These are phyloP conservation scores for Allygus modestus DNA, from an alignment of 2,888 invertebrate species.

Conservation along the genomic window DNA sequence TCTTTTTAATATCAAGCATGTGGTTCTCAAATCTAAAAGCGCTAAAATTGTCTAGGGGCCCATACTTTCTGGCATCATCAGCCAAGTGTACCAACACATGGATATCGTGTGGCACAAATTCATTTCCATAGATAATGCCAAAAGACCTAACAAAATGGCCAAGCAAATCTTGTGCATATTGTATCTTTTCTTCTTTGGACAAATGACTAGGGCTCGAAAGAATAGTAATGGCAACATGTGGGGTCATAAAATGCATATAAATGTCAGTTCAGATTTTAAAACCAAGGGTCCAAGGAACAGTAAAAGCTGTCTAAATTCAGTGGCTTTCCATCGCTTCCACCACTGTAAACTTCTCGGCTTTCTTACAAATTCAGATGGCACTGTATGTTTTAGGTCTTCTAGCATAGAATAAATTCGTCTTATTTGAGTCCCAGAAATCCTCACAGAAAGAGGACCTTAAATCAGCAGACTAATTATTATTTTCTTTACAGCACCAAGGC, in stretches of 20 bases:
- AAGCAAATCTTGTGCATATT: conserved; percentile 68
- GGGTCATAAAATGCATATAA: conserved; percentile 69
- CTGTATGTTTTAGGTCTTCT: conserved; percentile 33
- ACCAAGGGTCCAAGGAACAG: conserved; percentile 70
- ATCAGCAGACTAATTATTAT: conserved; percentile 70
- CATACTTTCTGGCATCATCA: conserved; percentile 68
- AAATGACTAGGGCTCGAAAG: conserved; percentile 65
- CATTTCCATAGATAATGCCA: conserved; percentile 64
- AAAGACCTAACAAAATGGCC: conserved; percentile 68
- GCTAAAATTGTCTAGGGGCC: conserved; percentile 67
- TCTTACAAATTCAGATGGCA: conserved; percentile 69
- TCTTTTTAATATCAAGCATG: conserved; percentile 68
- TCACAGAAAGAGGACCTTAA: conserved; percentile 65
- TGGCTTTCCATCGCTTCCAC: conserved; percentile 71
- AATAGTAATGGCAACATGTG: conserved; percentile 68
- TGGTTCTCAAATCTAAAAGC: conserved; percentile 69
- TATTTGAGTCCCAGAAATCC: conserved; percentile 29
- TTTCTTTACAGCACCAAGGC: conserved; percentile 71
- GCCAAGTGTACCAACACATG: conserved; percentile 70
- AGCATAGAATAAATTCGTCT: conserved; percentile 31
- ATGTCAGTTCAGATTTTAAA: conserved; percentile 67
- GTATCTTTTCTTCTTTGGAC: conserved; percentile 49
- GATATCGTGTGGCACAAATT: conserved; percentile 70
- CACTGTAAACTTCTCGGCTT: conserved; percentile 70
- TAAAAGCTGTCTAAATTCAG: conserved; percentile 71